Conservation (phyloP, 2,797 vertebrate species). For the Aythya fuligula region DNA sequence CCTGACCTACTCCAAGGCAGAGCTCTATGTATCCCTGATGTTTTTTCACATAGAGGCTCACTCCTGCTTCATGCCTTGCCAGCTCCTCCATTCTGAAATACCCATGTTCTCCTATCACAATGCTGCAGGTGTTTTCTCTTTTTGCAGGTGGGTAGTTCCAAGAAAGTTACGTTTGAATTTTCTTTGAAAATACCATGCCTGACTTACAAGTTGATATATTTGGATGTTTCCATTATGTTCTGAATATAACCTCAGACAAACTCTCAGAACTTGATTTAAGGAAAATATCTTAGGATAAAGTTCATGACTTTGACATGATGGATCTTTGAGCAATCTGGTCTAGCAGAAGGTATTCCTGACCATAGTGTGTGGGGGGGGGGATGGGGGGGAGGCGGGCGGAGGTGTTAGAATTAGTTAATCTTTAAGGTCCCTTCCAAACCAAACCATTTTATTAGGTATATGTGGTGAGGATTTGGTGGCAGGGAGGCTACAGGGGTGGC, state of each 20-base stretch:
- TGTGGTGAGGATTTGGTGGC: too few species aligned
- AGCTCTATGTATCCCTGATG: fast-evolving
- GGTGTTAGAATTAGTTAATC: too few species aligned
- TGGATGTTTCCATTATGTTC: background rate
- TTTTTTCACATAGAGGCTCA: background rate
- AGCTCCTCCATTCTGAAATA: background rate
- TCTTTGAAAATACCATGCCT: background rate
- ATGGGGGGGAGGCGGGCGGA: too few species aligned
- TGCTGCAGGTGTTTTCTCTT: fast-evolving
- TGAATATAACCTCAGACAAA: background rate
- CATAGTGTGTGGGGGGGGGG: too few species aligned
- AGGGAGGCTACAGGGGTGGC: too few species aligned
- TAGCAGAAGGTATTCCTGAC: too few species aligned
- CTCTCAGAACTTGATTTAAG: background rate
- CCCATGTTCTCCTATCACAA: fast-evolving
- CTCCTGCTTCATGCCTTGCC: fast-evolving
- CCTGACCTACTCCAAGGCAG: background rate
- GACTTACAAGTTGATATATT: background rate
- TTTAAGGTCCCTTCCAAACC: too few species aligned
- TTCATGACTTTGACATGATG: background rate
- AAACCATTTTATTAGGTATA: too few species aligned
- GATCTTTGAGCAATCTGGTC: too few species aligned
- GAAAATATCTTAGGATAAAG: background rate
- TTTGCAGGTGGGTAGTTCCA: background rate
- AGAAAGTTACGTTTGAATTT: background rate